Base-by-base conservation (phyloP, 2,888 invertebrate species). In the Cheilosia grossa region DNA sequence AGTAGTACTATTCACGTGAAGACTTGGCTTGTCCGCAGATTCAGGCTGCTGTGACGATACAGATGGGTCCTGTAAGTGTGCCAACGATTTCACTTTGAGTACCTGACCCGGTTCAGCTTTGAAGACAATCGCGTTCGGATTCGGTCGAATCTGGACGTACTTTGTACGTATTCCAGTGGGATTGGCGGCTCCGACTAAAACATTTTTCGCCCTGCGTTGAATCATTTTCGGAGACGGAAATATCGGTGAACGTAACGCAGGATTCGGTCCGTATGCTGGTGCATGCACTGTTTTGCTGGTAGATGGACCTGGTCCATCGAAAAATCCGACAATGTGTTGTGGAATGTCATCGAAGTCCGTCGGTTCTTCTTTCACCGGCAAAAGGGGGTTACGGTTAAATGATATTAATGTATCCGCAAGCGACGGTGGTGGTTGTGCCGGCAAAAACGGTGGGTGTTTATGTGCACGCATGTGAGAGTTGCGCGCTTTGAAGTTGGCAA, bases 401-500 rank as follows among this genome's bases (percentile, higher is more conserved):
- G 75, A 66, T 24, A 77, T 13, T 7, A 85, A 51, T 13, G 81
- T 67, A 56, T 80, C 80, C 4, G 61, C 37, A 0, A 81, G 17
- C 42, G 81, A 67, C 9, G 85, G 74, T 5, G 85, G 79, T 15
- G 73, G 74, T 51, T 49, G 53, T 7, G 47, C 70, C 15, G 81
- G 85, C 40, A 75, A 47, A 4, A 61, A 44, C 1, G 79, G 79
- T 64, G 79, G 83, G 19, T 83, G 87, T 47, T 89, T 89, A 58
- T 90, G 90, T 17, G 87, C 88, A 5, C 89, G 88, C 90, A 90
- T 90, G 56, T 90, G 90, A 3, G 89, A 89, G 74, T 90, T 90
- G n/a, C 89, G 88, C 7, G 89, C 89, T 37, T 89, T 88, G 37
- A 88, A 87, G 61, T 89, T 89, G 19, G 88, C 87, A 81, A 89